Base-by-base conservation (phyloP, 35 echinoderm and acorn worm species). In the Hemicentrotus pulcherrimus region DNA sequence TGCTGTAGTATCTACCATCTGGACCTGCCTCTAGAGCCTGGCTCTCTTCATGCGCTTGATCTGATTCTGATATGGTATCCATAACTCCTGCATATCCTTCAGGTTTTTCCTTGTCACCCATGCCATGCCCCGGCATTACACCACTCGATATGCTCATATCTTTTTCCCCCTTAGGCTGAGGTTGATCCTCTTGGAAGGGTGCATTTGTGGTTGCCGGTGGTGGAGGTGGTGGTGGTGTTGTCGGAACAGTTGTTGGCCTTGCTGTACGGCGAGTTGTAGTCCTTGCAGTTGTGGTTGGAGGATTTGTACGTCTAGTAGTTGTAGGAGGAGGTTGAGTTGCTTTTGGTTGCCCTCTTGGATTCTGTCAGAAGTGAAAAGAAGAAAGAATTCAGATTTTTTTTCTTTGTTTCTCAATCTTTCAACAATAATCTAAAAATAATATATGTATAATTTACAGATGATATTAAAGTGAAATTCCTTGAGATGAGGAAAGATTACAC, bases 71-170 rank as follows among this genome's bases (percentile, higher is more conserved):
- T 22, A 31, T 48, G 16, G 91, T 93, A 32, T 93, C 9, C 91
- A 32, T 90, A 47, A 93, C 91, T 93, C 91, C 48, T 58, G 91
- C 47, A 31, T 48, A 58, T 14, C 91, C 91, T 93, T 58, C 46
- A 31, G 91, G 91, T 31, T 50, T 5, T 58, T 93, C 91, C 46
- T 93, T 93, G 30, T 93, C 47, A 28, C 91, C 91, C 91, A 93
- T 93, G n/a, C 91, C 91, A 31, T 50, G 16, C 16, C 91, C 91
- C 19, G 91, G 91, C 46, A 93, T 5, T 47, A 93, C 48, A 50
- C 91, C 91, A 48, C 46, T 93, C 9, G 91, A 50, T 28, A 93
- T 93, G 91, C 46, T 58, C 91, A 93, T 93, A 12, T 47, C 30
- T 30, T 47, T 58, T 31, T 93, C 48, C 9, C 46, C 91, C 19